Evolutionary conservation across 1,140 invertebrate genomes (phyloP).

Genomic region (Brevipalpus yothersi): DNA sequence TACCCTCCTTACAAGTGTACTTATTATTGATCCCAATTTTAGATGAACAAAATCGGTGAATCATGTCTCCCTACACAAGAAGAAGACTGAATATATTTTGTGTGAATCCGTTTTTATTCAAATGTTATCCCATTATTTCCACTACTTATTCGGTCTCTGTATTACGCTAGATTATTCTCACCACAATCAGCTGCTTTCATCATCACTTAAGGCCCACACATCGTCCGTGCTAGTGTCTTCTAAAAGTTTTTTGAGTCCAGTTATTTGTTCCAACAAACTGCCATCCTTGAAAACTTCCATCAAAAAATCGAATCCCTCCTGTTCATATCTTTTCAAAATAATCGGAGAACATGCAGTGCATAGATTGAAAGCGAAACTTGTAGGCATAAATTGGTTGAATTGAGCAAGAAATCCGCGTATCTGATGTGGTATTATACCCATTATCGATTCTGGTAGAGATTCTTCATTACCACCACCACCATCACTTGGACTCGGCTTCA

Average conservation of each 20-base stretch:
- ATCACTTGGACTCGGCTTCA: conserved; percentile 16
- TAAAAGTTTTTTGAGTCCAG: conserved; percentile 51
- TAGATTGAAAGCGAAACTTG: conserved; percentile 53
- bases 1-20: too few relatives aligned
- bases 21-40: too few relatives aligned
- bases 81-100: too few relatives aligned
- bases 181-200: not conserved
- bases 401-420: conserved; percentile 66
- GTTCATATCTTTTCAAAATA: conserved; percentile 37
- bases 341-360: conserved; percentile 67
- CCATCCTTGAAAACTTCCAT: conserved; percentile 58
- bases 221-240: conserved; percentile 7
- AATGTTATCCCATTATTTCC: too few relatives aligned
- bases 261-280: conserved; percentile 59
- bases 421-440: conserved; percentile 76
- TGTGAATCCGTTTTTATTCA: too few relatives aligned
- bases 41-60: too few relatives aligned
- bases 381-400: conserved; percentile 51
- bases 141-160: too few relatives aligned
- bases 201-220: conserved; percentile 5
- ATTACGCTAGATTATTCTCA: not conserved
- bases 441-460: conserved; percentile 27
- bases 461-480: conserved; percentile 16
- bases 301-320: conserved; percentile 46
- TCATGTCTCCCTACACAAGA: too few relatives aligned